These are phyloP conservation scores for Poecilia gillii DNA, from an alignment of 2,797 vertebrate genomes.

Conservation along the genomic window DNA sequence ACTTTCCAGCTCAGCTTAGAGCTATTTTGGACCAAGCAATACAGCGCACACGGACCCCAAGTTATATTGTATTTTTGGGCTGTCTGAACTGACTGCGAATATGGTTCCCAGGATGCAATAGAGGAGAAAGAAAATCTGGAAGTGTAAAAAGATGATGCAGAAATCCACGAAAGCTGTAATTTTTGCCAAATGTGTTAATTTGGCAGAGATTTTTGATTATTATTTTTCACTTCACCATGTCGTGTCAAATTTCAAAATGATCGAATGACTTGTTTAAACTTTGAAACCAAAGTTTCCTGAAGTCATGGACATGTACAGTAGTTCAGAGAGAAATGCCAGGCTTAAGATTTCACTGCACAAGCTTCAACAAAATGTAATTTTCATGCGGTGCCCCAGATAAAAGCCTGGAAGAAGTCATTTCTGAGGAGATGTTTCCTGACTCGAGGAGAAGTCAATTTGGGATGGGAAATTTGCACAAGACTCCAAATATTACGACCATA, in stretches of 20 bases:
- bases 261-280: not conserved
- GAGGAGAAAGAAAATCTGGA: not conserved
- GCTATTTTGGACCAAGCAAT: conserved; percentile 17
- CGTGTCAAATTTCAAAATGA: not conserved
- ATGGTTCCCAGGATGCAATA: not conserved
- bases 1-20: conserved; percentile 19
- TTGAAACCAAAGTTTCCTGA: conserved; percentile 7
- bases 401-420: conserved; percentile 7
- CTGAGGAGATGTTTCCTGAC: conserved; percentile 12
- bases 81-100: conserved; percentile 5
- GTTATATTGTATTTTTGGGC: conserved; percentile 15
- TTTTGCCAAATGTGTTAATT: not conserved
- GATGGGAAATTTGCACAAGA: conserved; percentile 16
- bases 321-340: conserved; percentile 7
- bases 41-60: not conserved
- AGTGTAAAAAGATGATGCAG: not conserved
- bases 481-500: conserved; percentile 17
- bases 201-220: not conserved
- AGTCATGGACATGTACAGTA: not conserved
- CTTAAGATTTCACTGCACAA: conserved; percentile 20
- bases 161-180: not conserved
- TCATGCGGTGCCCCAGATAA: conserved; percentile 21
- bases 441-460: conserved; percentile 16
- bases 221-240: not conserved
- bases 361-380: conserved; percentile 23